These are phyloP conservation scores for Lordiphosa mommai DNA, from an alignment of 1,140 invertebrate genomes.

Conservation along the genomic window DNA sequence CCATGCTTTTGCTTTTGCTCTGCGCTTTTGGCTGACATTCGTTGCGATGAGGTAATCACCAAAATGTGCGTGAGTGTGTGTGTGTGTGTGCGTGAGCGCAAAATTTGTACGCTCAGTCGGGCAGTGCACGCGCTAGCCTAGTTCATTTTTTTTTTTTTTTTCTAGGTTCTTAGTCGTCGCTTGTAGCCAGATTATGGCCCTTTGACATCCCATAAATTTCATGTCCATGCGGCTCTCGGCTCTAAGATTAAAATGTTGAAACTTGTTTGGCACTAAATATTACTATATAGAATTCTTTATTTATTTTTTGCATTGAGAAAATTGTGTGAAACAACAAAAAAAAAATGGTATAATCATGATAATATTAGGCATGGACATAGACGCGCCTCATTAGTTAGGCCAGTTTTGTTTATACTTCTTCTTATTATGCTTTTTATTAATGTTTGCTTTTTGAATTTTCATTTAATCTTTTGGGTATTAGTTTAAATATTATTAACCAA, in stretches of 20 bases:
- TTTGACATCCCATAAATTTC: slow-evolving; percentile 77
- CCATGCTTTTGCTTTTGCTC: slow-evolving; percentile 54
- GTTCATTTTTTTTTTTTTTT: slow-evolving; percentile 13
- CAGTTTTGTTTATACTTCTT: slow-evolving; percentile 4
- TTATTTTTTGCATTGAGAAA: slow-evolving; percentile 47
- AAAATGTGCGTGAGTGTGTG: slow-evolving; percentile 37
- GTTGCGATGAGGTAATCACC: slow-evolving; percentile 72
- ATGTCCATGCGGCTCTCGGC: slow-evolving; percentile 61
- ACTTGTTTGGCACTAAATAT: slow-evolving; percentile 42
- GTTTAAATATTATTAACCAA: background rate
- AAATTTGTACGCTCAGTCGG: slow-evolving; percentile 44
- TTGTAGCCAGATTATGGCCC: slow-evolving; percentile 61
- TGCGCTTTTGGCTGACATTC: slow-evolving; percentile 60
- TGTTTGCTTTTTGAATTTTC: slow-evolving; percentile 7
- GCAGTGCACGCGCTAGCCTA: slow-evolving; percentile 57
- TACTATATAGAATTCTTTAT: slow-evolving; percentile 1
- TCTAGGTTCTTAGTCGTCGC: slow-evolving; percentile 28
- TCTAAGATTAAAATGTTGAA: slow-evolving; percentile 56
- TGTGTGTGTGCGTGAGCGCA: slow-evolving; percentile 43
- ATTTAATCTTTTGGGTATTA: background rate
- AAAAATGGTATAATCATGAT: no score
- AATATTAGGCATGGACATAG: no score
- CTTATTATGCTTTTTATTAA: background rate
- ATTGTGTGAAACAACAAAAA: slow-evolving; percentile 12
- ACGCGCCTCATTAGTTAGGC: slow-evolving; percentile 26